These are phyloP conservation scores for Philhelius pedissequus DNA, from an alignment of 2,888 invertebrate genomes.

Conservation along the genomic window DNA sequence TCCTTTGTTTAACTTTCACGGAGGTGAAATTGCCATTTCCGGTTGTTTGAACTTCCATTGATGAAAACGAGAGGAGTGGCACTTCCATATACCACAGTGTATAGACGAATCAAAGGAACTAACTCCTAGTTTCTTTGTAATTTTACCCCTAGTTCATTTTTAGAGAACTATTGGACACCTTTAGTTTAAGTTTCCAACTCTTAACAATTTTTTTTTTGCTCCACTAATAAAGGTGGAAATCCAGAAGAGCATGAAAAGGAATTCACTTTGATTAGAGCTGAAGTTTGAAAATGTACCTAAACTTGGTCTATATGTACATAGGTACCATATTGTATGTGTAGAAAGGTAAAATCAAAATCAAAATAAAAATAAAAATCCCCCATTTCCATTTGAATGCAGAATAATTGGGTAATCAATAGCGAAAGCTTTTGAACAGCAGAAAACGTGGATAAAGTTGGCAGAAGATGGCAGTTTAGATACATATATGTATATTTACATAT, in stretches of 20 bases:
- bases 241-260: neutral
- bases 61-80: neutral
- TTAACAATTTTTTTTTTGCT: neutral
- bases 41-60: conserved; percentile 41
- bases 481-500: neutral
- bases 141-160: neutral
- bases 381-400: conserved; percentile 16
- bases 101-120: neutral
- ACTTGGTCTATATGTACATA: too few species aligned
- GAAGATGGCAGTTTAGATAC: conserved; percentile 1
- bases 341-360: neutral
- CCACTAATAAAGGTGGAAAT: neutral
- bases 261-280: conserved; percentile 12
- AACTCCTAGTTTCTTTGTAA: neutral
- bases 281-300: neutral
- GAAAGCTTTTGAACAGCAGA: conserved; percentile 10
- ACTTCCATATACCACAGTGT: neutral
- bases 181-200: neutral
- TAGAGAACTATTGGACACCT: neutral
- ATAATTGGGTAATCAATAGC: conserved; percentile 32
- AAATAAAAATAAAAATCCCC: neutral
- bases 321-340: neutral
- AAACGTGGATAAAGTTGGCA: conserved; percentile 4
- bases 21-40: conserved; percentile 29
- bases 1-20: neutral